phyloP scores from a whole-genome alignment of 2,797 vertebrate genomes.

The Melanotaenia trifasciata region DNA sequence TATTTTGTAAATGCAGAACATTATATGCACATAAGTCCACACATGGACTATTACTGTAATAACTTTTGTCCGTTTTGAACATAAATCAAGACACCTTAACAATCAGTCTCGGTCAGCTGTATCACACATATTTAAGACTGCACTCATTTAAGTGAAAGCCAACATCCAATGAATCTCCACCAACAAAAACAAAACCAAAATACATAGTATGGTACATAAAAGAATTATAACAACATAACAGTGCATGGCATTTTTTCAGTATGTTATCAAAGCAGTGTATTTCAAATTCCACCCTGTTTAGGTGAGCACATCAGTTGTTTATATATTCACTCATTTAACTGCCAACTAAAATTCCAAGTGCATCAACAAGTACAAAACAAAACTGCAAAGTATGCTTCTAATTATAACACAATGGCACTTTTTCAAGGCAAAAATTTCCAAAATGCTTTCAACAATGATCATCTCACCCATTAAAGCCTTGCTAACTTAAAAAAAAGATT shows the following conservation, averaged over 20 bases:
- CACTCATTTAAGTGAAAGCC: no score
- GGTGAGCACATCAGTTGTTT: background rate
- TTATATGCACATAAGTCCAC: background rate
- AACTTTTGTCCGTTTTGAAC: background rate
- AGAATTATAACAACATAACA: no score
- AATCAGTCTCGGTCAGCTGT: no score
- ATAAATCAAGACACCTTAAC: no score
- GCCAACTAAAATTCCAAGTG: background rate
- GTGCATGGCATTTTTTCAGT: no score
- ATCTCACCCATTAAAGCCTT: background rate
- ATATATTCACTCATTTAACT: background rate
- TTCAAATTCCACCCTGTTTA: no score
- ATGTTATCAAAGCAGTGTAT: no score
- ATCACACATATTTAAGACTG: no score
- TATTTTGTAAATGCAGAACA: background rate
- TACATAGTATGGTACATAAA: no score
- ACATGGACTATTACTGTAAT: background rate
- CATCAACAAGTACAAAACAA: background rate
- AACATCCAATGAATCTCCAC: no score
- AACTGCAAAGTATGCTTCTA: background rate
- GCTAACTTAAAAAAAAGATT: background rate
- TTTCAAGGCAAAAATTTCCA: background rate
- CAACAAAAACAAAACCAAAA: no score
- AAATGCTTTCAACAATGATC: background rate
- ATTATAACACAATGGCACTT: background rate